Evolutionary conservation across 2,888 invertebrate species (phyloP).

Genomic region (Leistus spinibarbis): DNA sequence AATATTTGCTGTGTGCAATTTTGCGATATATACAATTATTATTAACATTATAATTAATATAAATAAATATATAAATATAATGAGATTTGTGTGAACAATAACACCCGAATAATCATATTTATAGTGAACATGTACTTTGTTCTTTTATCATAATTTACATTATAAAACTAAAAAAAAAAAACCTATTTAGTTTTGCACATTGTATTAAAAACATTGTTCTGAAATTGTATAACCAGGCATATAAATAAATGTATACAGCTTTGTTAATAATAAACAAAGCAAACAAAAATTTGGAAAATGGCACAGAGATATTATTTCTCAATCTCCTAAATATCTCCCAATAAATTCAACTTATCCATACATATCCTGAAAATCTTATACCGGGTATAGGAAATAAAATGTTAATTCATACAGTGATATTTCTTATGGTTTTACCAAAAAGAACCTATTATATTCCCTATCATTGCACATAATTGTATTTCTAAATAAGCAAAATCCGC

Average conservation of each 20-base stretch:
- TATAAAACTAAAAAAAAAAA: background rate
- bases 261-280: slow-evolving; percentile 30
- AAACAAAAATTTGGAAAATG: background rate
- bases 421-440: no score
- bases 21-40: slow-evolving; percentile 9
- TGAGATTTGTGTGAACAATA: slow-evolving; percentile 33
- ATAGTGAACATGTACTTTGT: background rate
- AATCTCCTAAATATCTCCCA: no score
- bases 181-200: slow-evolving; percentile 28
- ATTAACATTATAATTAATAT: slow-evolving; percentile 20
- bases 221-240: slow-evolving; percentile 27
- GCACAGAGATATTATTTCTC: background rate
- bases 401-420: no score
- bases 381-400: no score
- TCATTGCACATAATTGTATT: no score
- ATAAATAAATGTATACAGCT: slow-evolving; percentile 22
- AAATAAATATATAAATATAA: slow-evolving; percentile 12
- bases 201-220: slow-evolving; percentile 7
- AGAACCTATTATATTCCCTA: no score
- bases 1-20: slow-evolving; percentile 14
- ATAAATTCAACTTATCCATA: no score
- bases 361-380: no score
- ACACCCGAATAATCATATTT: slow-evolving; percentile 30
- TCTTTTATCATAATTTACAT: background rate
- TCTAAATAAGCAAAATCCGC: no score